Percentiles rank a stretch among this genome's conserved stretches.
phyloP scores from a whole-genome alignment of 2,113 vertebrate genomes.

The Zootoca vivipara region DNA sequence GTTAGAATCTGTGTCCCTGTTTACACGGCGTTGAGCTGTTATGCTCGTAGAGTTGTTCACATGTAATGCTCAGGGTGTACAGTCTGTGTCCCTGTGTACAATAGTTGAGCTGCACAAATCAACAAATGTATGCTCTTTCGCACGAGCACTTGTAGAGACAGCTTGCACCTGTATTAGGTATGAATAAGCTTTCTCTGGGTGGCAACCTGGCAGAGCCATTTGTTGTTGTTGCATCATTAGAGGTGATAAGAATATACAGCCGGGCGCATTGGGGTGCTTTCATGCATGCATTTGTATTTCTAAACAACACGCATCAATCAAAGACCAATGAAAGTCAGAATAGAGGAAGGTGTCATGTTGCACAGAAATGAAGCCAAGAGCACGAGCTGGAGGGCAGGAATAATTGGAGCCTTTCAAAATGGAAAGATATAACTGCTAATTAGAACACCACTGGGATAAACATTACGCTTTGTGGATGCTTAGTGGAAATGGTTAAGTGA shows the following conservation, averaged over 20 bases:
- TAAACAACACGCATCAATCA: constrained; percentile 29
- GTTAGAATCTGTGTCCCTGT: background rate
- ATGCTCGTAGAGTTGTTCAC: no score
- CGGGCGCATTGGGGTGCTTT: background rate
- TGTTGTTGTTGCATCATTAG: background rate
- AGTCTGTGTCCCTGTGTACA: no score
- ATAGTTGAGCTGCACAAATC: no score
- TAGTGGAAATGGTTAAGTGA: constrained; percentile 43
- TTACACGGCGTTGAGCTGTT: no score
- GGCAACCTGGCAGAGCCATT: background rate
- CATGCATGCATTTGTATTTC: background rate
- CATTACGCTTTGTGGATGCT: constrained; percentile 35
- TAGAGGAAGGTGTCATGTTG: constrained; percentile 23
- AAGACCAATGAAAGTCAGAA: constrained; percentile 39
- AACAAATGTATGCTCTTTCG: no score
- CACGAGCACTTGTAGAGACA: no score
- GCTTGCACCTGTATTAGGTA: no score
- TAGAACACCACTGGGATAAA: constrained; percentile 40
- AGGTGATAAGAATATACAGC: background rate
- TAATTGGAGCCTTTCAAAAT: constrained; percentile 46
- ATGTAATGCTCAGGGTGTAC: no score
- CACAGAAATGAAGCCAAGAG: constrained; percentile 49
- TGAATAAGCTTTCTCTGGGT: background rate
- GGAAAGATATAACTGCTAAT: constrained; percentile 52
- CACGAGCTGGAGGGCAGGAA: constrained; percentile 45